Conservation (phyloP, 2,888 invertebrate species). For the Automeris io region DNA sequence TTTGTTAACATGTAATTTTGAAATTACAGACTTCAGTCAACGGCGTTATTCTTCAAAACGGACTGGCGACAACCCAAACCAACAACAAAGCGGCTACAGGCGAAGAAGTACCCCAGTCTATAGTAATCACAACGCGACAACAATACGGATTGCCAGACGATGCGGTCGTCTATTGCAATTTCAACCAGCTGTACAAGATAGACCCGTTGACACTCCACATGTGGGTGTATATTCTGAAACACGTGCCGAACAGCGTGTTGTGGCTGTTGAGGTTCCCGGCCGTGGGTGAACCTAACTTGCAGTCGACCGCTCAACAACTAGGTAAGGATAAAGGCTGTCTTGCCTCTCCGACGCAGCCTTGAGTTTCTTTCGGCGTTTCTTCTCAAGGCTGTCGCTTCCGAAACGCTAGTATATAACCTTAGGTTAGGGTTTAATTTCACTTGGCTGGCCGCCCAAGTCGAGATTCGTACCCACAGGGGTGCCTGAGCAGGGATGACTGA, state of each 20-base stretch:
- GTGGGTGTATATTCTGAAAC: constrained; percentile 96
- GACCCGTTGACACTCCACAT: constrained; percentile 97
- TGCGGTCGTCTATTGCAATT: constrained; percentile 98
- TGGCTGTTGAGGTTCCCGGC: constrained; percentile 98
- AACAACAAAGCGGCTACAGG: constrained; percentile 99
- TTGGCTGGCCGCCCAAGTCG: no score
- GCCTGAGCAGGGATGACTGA: no score
- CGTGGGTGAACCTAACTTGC: constrained; percentile 90
- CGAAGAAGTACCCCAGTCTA: constrained; percentile 97
- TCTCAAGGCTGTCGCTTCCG: no score
- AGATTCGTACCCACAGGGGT: no score
- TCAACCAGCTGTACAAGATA: constrained; percentile 99
- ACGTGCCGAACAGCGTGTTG: constrained; percentile 95
- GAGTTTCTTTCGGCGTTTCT: no score
- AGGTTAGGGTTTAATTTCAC: no score
- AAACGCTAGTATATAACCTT: no score
- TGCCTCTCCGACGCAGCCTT: no score
- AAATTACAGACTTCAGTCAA: constrained; percentile 89
- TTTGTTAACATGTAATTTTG: no score
- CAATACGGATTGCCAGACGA: constrained; percentile 98
- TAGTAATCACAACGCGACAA: constrained; percentile 96
- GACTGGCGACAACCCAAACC: constrained; percentile 96
- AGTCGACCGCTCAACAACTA: constrained; percentile 88
- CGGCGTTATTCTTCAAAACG: constrained; percentile 97
- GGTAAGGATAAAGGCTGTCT: constrained; percentile 64